Percentiles rank a stretch among this genome's conserved stretches.
These are phyloP conservation scores for Borostomias antarcticus DNA, from an alignment of 2,797 vertebrate species.

Conservation along the genomic window DNA sequence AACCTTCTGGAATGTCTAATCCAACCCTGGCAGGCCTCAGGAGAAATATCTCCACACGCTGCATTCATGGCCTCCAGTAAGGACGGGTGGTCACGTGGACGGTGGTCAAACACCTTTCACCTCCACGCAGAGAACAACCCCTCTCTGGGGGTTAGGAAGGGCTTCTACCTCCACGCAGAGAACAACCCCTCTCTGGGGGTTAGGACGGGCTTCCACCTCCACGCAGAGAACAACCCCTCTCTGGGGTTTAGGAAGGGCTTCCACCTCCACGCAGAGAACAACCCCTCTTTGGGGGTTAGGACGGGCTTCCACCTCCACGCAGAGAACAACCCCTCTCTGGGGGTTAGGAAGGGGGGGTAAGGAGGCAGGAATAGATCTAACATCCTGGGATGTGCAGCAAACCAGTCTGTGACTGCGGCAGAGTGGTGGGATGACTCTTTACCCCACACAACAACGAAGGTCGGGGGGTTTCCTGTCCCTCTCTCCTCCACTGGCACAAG, in stretches of 20 bases:
- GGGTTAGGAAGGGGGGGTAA: slow-evolving; percentile 7
- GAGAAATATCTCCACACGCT: slow-evolving; percentile 6
- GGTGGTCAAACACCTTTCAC: background rate
- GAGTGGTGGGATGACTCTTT: slow-evolving; percentile 20
- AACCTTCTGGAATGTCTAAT: slow-evolving; percentile 10
- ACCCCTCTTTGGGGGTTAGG: slow-evolving; percentile 8
- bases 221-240: slow-evolving; percentile 1
- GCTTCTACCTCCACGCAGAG: background rate
- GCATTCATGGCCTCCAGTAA: slow-evolving; percentile 6
- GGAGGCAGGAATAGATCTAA: background rate
- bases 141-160: slow-evolving; percentile 10
- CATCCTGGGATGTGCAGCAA: slow-evolving; percentile 15
- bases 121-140: background rate
- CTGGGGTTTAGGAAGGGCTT: slow-evolving; percentile 7
- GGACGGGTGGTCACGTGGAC: slow-evolving; percentile 4
- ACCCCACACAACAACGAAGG: slow-evolving; percentile 8
- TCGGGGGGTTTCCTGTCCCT: slow-evolving; percentile 2
- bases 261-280: background rate
- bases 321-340: slow-evolving; percentile 4
- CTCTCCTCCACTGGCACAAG: slow-evolving; percentile 2
- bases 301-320: slow-evolving; percentile 4
- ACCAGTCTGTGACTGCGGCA: slow-evolving; percentile 6
- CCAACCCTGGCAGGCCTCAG: slow-evolving; percentile 1
- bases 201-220: slow-evolving; percentile 7
- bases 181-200: slow-evolving; percentile 4